Percentiles rank a stretch among this genome's conserved stretches.
phyloP scores from a whole-genome alignment of 2,797 vertebrate species.

The Cuculus canorus region DNA sequence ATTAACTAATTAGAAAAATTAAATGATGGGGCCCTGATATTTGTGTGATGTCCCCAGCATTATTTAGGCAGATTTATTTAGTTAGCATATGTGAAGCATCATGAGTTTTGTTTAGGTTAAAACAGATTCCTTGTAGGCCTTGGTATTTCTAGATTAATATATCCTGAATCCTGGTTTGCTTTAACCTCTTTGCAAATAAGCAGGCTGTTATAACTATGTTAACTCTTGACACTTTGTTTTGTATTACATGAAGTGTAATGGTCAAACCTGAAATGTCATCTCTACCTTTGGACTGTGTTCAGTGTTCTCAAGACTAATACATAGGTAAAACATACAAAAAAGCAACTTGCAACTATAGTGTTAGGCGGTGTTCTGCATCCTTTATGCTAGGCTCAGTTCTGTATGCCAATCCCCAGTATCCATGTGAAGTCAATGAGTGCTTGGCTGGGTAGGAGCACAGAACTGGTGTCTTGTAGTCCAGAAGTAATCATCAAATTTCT shows the following conservation, averaged over 20 bases:
- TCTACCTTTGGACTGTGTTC: constrained; percentile 35
- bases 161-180: constrained; percentile 22
- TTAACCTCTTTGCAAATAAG: constrained; percentile 19
- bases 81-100: constrained; percentile 14
- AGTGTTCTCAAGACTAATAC: background rate
- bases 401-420: background rate
- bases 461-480: background rate
- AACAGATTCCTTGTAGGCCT: background rate
- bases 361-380: background rate
- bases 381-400: background rate
- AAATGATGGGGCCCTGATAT: background rate
- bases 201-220: background rate
- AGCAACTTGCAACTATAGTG: background rate
- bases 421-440: background rate
- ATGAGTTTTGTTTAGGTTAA: constrained; percentile 3
- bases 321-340: background rate
- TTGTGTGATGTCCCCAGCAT: background rate
- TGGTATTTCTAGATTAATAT: constrained; percentile 24
- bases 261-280: background rate
- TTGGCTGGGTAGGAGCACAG: background rate
- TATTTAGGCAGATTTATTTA: background rate
- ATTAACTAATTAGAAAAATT: background rate
- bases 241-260: background rate
- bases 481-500: constrained; percentile 2
- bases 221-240: background rate